Conservation (phyloP, 1,140 invertebrate genomes). For the Cotesia chilonis region DNA sequence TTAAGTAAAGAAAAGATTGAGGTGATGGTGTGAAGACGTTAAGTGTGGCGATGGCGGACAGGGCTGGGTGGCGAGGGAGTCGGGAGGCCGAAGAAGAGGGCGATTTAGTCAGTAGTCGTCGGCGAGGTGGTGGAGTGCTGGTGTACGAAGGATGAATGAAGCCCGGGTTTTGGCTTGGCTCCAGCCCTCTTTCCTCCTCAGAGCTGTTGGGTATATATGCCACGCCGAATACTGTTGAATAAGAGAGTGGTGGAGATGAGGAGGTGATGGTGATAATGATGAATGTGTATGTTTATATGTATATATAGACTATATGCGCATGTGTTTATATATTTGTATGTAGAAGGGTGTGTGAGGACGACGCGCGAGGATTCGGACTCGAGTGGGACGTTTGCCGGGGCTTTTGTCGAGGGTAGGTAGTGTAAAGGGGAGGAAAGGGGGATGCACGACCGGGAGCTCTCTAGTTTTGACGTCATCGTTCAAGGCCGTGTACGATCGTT, state of each 20-base stretch:
- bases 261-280: slow-evolving; percentile 22
- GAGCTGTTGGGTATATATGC: slow-evolving; percentile 4
- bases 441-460: slow-evolving; percentile 48
- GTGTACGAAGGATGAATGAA: slow-evolving; percentile 56
- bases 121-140: slow-evolving; percentile 35
- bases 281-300: slow-evolving; percentile 12
- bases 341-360: slow-evolving; percentile 8
- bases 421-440: slow-evolving; percentile 27
- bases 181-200: slow-evolving; percentile 38
- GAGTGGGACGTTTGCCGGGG: slow-evolving; percentile 26
- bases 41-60: background rate
- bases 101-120: slow-evolving; percentile 14
- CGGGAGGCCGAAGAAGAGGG: background rate
- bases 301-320: no score
- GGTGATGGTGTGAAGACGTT: slow-evolving; percentile 4
- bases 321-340: background rate
- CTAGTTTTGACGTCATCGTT: slow-evolving; percentile 57
- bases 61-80: background rate
- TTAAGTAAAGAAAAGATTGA: slow-evolving; percentile 2
- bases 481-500: slow-evolving; percentile 58
- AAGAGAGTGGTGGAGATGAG: slow-evolving; percentile 7
- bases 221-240: background rate
- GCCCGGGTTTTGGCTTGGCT: slow-evolving; percentile 52
- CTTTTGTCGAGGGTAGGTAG: slow-evolving; percentile 27
- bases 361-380: slow-evolving; percentile 33